Evolutionary conservation across 2,113 vertebrate species (phyloP).

Genomic region (Gymnogyps californianus): DNA sequence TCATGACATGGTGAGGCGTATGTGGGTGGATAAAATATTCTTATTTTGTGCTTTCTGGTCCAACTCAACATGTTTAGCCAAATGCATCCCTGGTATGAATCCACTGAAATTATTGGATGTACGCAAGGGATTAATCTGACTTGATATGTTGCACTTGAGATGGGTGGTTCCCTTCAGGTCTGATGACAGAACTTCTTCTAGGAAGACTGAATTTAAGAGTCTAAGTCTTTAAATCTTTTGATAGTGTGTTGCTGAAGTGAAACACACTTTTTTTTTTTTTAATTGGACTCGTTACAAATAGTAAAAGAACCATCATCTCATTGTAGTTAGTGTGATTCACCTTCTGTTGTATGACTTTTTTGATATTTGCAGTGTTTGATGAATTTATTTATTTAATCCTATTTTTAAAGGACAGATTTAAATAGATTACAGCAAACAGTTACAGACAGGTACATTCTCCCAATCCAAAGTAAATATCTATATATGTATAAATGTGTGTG

Average conservation of each 20-base stretch:
- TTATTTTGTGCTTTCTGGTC: slow-evolving; percentile 29
- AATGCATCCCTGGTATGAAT: not conserved
- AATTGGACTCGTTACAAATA: not conserved
- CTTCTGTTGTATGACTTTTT: not conserved
- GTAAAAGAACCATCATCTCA: not conserved
- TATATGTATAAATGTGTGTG: not conserved
- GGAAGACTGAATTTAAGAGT: not conserved
- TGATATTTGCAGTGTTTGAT: not conserved
- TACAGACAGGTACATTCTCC: not conserved
- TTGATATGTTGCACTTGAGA: not conserved
- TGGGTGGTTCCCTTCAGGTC: not conserved
- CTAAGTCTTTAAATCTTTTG: not conserved
- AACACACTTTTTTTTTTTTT: not conserved
- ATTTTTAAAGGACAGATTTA: not conserved
- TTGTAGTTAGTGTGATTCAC: not conserved
- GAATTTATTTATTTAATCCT: not conserved
- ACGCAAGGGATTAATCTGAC: not conserved
- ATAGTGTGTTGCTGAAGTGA: not conserved
- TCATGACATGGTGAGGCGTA: slow-evolving; percentile 3
- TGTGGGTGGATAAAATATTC: slow-evolving; percentile 44
- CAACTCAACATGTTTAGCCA: not conserved
- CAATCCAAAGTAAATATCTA: not conserved
- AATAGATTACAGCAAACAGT: not conserved
- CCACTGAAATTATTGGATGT: not conserved
- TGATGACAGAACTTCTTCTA: slow-evolving; percentile 36